Base-by-base conservation (phyloP, 1,140 invertebrate species). In the Elymnias hypermnestra region DNA sequence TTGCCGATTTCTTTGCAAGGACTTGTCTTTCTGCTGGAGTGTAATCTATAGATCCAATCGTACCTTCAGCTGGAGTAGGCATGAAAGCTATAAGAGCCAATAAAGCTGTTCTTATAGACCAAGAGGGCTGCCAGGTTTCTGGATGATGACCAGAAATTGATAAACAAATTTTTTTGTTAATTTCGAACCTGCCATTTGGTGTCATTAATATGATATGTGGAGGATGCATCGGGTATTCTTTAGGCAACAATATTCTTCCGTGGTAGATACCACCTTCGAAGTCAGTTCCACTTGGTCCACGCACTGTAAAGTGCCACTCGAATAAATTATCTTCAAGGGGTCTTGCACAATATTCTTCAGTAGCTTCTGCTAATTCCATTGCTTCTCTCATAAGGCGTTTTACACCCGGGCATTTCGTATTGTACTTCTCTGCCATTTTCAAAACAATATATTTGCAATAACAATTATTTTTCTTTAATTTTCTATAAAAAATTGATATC, bases 141-240 rank as follows among this genome's bases (percentile, higher is more conserved):
- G 97, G 97, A 86, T 99, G 97, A 87, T 98, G 92, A n/a, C 95
- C 96, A 58, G 96, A 98, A 63, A 99, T 99, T 55, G 95, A 97
- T 26, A 99, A 86, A 81, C 97, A 99, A 71, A 99, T 98, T 84
- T 98, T 98, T 79, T 96, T 97, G 63, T 96, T 95, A 1, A 91
- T 90, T 88, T 98, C 96, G 89, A 98, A 99, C 53, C 97, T 89
- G 29, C 97, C 97, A 88, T 97, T 98, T 14, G 96, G 96, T 10
- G 97, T 98, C 10, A 98, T 78, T 42, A 98, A 78, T 60, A 98
- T 97, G 56, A 99, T 97, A 76, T 95, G 96, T 3, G 97, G 97
- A 41, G 97, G 97, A 87, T 98, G 97, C 97, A 98, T 98, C 2
- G 97, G 97, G 86, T 99, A 99, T 63, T 99, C 96, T 15, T 94